Base-by-base conservation (phyloP, 1,140 invertebrate species). In the Zaprionus inermis region DNA sequence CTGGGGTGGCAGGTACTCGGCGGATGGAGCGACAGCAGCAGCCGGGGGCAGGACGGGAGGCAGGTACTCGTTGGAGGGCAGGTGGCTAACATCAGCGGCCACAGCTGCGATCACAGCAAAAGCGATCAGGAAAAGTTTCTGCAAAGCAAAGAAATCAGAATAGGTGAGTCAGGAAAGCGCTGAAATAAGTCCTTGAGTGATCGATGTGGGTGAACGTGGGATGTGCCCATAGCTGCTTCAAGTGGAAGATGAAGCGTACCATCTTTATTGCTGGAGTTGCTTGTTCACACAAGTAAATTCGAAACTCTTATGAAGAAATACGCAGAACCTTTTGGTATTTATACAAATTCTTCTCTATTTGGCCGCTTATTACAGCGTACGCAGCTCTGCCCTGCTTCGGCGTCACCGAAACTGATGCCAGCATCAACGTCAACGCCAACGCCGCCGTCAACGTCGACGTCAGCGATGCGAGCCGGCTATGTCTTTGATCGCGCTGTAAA, bases 301-400 rank as follows among this genome's bases (percentile, higher is more conserved):
- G 74, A 91, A 91, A 89, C 89, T 91, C 84, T 90, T 78, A 91
- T 91, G 89, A 78, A 79, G 86, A 90, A 74, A 90, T 82, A 90
- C 76, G 86, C 36, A 90, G 86, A 90, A 86, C 86, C 70, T 90
- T 90, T 90, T 82, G 88, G 86, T 90, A 90, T 90, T 90, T 90
- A 90, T 90, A 90, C 86, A 89, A 73, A 81, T 90, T 90, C 86
- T 89, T 74, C 75, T 32, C 30, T 86, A 77, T 70, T 63, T 81
- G 57, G 66, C 64, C 22, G 64, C 70, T 67, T 58, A 80, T 88
- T 89, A 88, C 84, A 84, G 78, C 66, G 80, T 34, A 72, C 36
- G 30, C 55, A 14, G 52, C 79, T 54, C 59, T 70, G 61, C 59
- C 61, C 70, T 67, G 70, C 63, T 57, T 57, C 16, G 9, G 49